These are phyloP conservation scores for Ladona fulva DNA, from an alignment of 1,140 invertebrate genomes.

Conservation along the genomic window DNA sequence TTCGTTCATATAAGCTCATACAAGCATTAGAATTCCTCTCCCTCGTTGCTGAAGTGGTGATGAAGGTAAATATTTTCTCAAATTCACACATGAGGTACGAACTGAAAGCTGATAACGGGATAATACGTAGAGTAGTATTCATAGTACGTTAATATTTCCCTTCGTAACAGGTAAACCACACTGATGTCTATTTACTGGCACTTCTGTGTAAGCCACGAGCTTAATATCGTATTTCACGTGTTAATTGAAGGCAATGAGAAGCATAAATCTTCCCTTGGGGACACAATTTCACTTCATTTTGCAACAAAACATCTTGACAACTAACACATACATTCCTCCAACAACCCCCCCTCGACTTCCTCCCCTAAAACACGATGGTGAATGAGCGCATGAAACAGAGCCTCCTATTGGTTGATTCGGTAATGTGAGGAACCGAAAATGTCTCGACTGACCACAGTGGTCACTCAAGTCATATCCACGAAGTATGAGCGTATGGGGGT, in stretches of 20 bases:
- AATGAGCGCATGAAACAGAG: background rate
- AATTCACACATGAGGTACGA: background rate
- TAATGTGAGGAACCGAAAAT: background rate
- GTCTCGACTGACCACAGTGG: background rate
- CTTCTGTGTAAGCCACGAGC: background rate
- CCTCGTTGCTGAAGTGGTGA: background rate
- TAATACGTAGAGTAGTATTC: slow-evolving; percentile 7
- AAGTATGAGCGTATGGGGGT: background rate
- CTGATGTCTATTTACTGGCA: background rate
- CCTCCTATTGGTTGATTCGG: background rate
- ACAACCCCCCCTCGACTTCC: slow-evolving; percentile 5
- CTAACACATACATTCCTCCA: background rate
- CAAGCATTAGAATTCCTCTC: background rate
- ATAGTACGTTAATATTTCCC: slow-evolving; percentile 1
- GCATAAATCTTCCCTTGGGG: background rate
- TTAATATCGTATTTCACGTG: background rate
- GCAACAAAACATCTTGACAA: slow-evolving; percentile 5
- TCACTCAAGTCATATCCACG: background rate
- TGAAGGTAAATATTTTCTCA: background rate
- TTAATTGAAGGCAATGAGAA: background rate
- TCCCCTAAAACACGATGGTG: slow-evolving; percentile 7
- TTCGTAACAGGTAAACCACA: slow-evolving; percentile 9
- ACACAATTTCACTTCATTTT: background rate
- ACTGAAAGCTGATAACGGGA: background rate
- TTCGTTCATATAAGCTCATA: background rate